phyloP scores from a whole-genome alignment of 2,113 vertebrate species.

The Mobula birostris region DNA sequence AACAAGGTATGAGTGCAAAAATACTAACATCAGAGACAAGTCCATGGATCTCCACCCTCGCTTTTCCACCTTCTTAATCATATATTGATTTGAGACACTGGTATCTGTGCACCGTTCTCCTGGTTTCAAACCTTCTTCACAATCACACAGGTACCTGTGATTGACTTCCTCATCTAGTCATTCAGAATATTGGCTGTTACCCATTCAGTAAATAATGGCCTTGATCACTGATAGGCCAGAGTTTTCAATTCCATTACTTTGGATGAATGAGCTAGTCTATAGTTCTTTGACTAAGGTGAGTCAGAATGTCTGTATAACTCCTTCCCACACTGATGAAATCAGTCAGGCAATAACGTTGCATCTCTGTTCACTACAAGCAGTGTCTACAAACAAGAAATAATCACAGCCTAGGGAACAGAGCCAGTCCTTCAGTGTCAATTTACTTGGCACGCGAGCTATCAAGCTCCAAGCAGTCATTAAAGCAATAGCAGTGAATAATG shows the following conservation, averaged over 20 bases:
- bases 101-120: too few relatives aligned
- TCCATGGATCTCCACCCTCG: too few relatives aligned
- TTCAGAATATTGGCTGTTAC: background rate
- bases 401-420: slow-evolving; percentile 26
- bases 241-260: slow-evolving; percentile 35
- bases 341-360: slow-evolving; percentile 34
- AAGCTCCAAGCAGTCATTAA: slow-evolving; percentile 17
- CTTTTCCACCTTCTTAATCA: background rate
- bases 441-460: background rate
- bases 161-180: background rate
- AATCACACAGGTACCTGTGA: background rate
- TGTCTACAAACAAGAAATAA: slow-evolving; percentile 35
- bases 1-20: too few relatives aligned
- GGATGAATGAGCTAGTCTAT: slow-evolving; percentile 20
- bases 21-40: too few relatives aligned
- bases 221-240: background rate
- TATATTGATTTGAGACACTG: too few relatives aligned
- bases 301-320: slow-evolving; percentile 30
- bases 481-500: background rate
- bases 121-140: background rate
- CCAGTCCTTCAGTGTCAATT: slow-evolving; percentile 22
- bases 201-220: background rate
- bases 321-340: slow-evolving; percentile 19
- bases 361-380: slow-evolving; percentile 26
- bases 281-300: slow-evolving; percentile 25